Percentiles rank a stretch among this genome's conserved stretches.
Conservation (phyloP, 1,140 invertebrate genomes). For the Amphibalanus amphitrite region DNA sequence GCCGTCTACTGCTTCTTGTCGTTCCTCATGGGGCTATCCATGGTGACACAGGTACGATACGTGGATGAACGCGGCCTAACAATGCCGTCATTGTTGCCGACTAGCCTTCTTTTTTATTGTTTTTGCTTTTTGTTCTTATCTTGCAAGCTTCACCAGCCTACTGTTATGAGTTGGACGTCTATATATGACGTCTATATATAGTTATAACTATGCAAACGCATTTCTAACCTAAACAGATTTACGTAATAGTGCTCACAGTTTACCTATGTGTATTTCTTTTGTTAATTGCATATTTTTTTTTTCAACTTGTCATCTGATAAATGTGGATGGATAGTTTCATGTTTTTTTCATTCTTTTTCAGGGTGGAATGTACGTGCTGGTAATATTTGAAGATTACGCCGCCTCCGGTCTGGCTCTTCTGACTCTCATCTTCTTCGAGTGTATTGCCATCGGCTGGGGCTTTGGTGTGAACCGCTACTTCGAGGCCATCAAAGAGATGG, state of each 20-base stretch:
- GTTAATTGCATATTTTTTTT: no score
- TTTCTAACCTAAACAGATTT: no score
- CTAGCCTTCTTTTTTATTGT: no score
- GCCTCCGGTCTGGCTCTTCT: slow-evolving; percentile 91
- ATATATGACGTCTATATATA: slow-evolving; percentile 20
- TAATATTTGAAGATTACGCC: slow-evolving; percentile 96
- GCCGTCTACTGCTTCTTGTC: slow-evolving; percentile 76
- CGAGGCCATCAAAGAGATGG: slow-evolving; percentile 94
- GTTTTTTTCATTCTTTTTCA: slow-evolving; percentile 25
- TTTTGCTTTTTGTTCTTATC: no score
- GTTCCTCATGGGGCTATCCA: slow-evolving; percentile 75
- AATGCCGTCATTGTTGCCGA: no score
- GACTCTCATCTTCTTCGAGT: slow-evolving; percentile 97
- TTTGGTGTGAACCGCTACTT: slow-evolving; percentile 94
- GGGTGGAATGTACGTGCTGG: slow-evolving; percentile 99
- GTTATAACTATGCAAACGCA: no score
- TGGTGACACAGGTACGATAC: slow-evolving; percentile 66
- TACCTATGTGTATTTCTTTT: no score
- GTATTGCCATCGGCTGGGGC: slow-evolving; percentile 93
- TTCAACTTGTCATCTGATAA: no score
- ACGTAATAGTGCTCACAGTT: no score
- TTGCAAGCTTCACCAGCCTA: neutral
- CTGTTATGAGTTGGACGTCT: slow-evolving; percentile 11
- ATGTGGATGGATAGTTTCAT: no score
- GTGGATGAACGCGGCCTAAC: no score